A percentile compares a stretch with the other conserved stretches of the same genome.
Evolutionary conservation across 2,113 vertebrate species (phyloP).

Genomic region (Rhynchomys soricoides): DNA sequence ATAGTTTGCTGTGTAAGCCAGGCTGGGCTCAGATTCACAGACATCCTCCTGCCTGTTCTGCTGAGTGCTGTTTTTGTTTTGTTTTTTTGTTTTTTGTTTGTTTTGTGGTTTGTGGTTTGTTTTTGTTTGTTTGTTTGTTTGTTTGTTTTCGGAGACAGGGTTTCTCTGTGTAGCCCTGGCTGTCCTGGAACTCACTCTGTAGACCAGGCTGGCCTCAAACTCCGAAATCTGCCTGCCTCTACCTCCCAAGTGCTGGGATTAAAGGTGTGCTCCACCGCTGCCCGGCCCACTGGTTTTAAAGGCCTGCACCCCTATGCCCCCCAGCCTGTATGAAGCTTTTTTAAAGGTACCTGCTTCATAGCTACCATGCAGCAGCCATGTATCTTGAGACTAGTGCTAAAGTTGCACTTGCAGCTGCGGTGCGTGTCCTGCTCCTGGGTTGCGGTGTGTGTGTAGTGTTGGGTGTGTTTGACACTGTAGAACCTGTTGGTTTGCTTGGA

Average conservation of each 20-base stretch:
- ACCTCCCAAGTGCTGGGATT: background rate
- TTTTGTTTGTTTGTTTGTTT: too few species aligned
- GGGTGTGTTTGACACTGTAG: background rate
- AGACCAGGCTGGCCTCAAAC: background rate
- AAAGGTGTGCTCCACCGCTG: too few species aligned
- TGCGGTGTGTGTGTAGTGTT: background rate
- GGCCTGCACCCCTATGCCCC: background rate
- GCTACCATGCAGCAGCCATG: background rate
- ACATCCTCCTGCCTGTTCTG: too few species aligned
- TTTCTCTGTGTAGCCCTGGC: background rate
- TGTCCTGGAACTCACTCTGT: background rate
- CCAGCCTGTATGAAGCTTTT: too few species aligned
- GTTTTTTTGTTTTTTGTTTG: too few species aligned
- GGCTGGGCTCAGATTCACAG: background rate
- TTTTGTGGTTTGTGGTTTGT: too few species aligned
- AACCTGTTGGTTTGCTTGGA: slow-evolving; percentile 35
- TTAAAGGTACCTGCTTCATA: slow-evolving; percentile 26
- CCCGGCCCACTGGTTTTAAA: too few species aligned
- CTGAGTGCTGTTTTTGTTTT: too few species aligned
- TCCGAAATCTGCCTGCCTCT: background rate
- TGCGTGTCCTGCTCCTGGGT: background rate
- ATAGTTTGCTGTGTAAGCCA: background rate
- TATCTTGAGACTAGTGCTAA: background rate
- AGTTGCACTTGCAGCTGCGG: background rate
- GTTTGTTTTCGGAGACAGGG: background rate